Percentiles rank a stretch among this genome's conserved stretches.
These are phyloP conservation scores for Salvator merianae DNA, from an alignment of 2,113 vertebrate genomes.

Conservation along the genomic window DNA sequence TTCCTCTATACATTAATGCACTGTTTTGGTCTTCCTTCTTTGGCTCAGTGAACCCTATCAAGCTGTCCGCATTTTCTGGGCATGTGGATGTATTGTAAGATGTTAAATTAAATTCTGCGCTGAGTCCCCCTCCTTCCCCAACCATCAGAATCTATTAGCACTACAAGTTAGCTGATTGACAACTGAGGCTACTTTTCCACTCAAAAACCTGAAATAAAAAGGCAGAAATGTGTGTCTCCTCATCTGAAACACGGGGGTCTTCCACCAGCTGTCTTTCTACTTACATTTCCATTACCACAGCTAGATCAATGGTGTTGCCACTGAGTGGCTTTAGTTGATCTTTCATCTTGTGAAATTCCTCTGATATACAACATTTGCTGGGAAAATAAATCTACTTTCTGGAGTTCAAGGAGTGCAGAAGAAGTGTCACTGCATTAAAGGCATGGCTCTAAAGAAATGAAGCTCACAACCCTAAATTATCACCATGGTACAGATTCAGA, in stretches of 20 bases:
- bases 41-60: constrained; percentile 84
- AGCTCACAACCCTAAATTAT: constrained; percentile 4
- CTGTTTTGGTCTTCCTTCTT: constrained; percentile 81
- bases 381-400: constrained; percentile 9
- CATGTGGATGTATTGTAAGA: constrained; percentile 84
- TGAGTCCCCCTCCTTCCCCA: constrained; percentile 61
- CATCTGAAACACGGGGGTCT: constrained; percentile 53
- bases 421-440: not conserved
- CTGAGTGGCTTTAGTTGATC: not conserved
- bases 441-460: not conserved
- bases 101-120: constrained; percentile 80
- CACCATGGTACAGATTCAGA: not conserved
- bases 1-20: constrained; percentile 82
- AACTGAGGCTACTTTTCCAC: constrained; percentile 72
- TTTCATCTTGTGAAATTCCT: constrained; percentile 17
- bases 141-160: constrained; percentile 79
- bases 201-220: constrained; percentile 65
- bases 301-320: not conserved
- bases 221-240: constrained; percentile 61
- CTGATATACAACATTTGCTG: not conserved
- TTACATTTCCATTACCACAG: constrained; percentile 41
- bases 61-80: constrained; percentile 85
- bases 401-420: not conserved
- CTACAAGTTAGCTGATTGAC: constrained; percentile 77
- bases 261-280: constrained; percentile 54